Percentiles rank a stretch among this genome's conserved stretches.
Evolutionary conservation across 2,888 invertebrate genomes (phyloP).

Genomic region (Coenonympha arcania): DNA sequence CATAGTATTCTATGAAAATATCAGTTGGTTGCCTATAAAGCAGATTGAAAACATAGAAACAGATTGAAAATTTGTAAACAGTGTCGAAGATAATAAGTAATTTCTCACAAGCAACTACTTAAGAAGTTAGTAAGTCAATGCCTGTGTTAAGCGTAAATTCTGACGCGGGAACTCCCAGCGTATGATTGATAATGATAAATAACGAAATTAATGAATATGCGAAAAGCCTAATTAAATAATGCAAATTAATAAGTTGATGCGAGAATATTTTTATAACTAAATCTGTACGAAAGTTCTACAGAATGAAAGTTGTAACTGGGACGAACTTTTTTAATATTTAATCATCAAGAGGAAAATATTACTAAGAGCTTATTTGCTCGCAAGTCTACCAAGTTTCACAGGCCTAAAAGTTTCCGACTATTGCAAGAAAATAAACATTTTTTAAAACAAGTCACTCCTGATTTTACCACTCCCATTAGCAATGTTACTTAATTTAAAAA

Average conservation of each 20-base stretch:
- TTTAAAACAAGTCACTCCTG: no score
- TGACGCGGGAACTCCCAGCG: conserved; percentile 15
- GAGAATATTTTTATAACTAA: conserved; percentile 5
- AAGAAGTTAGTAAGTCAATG: conserved; percentile 1
- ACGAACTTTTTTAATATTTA: no score
- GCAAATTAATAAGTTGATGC: conserved; percentile 10
- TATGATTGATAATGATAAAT: conserved; percentile 25
- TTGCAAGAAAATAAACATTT: no score
- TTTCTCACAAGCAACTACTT: conserved; percentile 18
- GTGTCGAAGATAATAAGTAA: conserved; percentile 1
- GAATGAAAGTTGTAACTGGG: not conserved
- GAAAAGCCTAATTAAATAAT: conserved; percentile 14
- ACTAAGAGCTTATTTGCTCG: no score
- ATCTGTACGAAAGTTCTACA: not conserved
- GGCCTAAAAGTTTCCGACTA: no score
- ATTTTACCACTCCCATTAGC: no score
- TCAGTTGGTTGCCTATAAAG: no score
- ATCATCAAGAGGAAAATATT: no score
- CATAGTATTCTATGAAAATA: no score
- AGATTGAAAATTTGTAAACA: not conserved
- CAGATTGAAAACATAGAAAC: no score
- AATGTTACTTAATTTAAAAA: no score
- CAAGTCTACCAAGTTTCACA: no score
- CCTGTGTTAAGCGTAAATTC: conserved; percentile 8
- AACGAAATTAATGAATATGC: conserved; percentile 20